phyloP scores from a whole-genome alignment of 23 tunicate genomes.

The Trididemnum clinides region DNA sequence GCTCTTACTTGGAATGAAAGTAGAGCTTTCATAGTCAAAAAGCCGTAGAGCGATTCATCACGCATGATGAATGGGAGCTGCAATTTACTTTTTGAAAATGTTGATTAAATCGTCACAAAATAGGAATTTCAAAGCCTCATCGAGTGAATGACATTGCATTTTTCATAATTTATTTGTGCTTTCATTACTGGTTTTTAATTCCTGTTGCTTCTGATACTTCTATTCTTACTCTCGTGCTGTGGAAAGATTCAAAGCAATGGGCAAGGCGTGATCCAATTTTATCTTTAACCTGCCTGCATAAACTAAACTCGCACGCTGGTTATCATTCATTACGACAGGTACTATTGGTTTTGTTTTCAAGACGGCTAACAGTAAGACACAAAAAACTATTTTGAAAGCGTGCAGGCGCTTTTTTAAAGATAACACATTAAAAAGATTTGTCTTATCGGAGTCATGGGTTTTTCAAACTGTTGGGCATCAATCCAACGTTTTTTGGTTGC shows the following conservation, averaged over 20 bases:
- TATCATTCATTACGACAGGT: conserved; percentile 9
- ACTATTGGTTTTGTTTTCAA: neutral
- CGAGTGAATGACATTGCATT: neutral
- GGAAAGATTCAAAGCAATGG: conserved; percentile 1
- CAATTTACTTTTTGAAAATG: too few species aligned
- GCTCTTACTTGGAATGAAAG: conserved; percentile 12
- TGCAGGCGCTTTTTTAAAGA: neutral
- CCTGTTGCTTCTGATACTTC: conserved; percentile 17
- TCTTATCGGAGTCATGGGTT: neutral
- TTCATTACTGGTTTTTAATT: conserved; percentile 3
- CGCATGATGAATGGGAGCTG: too few species aligned
- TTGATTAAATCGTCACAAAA: conserved; percentile 4
- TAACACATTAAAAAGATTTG: conserved; percentile 8
- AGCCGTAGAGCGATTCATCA: too few species aligned
- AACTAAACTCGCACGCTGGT: conserved; percentile 8
- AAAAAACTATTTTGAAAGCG: neutral
- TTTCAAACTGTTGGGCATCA: neutral
- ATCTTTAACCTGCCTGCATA: conserved; percentile 3
- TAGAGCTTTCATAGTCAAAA: conserved; percentile 4
- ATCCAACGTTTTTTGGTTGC: neutral
- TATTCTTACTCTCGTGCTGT: neutral
- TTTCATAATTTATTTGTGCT: neutral
- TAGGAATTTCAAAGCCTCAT: neutral
- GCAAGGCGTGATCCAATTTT: conserved; percentile 1
- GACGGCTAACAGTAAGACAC: neutral